A percentile compares a stretch with the other conserved stretches of the same genome.
Evolutionary conservation across 2,888 invertebrate genomes (phyloP).

Genomic region (Tribolium freemani): DNA sequence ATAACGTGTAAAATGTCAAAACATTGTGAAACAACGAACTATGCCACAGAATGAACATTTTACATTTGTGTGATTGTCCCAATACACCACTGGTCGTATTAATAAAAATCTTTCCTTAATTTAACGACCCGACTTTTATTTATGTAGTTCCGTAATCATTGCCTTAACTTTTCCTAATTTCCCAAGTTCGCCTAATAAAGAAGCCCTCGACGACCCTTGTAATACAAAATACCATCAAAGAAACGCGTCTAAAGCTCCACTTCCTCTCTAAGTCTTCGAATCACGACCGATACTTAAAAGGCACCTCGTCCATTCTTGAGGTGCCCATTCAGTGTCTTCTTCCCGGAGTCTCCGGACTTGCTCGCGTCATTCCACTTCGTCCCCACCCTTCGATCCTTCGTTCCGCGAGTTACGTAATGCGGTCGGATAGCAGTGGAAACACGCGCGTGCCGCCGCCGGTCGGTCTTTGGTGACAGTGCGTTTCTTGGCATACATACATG

Average conservation of each 20-base stretch:
- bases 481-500: constrained; percentile 19
- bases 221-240: no score
- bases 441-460: constrained; percentile 48
- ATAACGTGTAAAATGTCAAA: no score
- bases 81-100: no score
- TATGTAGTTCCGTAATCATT: no score
- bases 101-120: no score
- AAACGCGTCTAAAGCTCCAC: background rate
- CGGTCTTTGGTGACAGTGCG: constrained; percentile 28
- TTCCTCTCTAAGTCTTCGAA: background rate
- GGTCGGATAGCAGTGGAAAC: constrained; percentile 52
- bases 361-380: constrained; percentile 50
- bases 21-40: no score
- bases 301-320: background rate
- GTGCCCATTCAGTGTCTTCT: background rate
- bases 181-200: no score
- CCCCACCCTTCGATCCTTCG: constrained; percentile 42
- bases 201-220: no score
- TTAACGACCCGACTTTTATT: no score
- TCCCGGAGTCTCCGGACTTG: constrained; percentile 35
- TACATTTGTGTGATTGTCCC: no score
- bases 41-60: no score
- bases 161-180: no score
- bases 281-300: background rate
- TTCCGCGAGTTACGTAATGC: constrained; percentile 59